Conservation (phyloP, 53 echinoderm and acorn worm species). For the Actinopyga echinites region DNA sequence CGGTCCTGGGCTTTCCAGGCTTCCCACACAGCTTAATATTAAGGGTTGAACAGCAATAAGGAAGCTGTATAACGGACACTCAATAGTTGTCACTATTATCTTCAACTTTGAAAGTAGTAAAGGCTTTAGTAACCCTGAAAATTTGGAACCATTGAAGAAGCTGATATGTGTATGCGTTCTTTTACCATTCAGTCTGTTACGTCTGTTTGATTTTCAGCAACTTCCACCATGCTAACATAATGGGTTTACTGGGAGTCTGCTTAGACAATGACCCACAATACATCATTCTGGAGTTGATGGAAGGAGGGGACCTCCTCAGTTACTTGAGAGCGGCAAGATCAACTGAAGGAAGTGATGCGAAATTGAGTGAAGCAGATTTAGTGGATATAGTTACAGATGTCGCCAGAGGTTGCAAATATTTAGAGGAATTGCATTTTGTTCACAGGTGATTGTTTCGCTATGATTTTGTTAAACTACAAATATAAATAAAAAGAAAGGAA, state of each 20-base stretch:
- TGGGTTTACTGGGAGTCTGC: constrained; percentile 86
- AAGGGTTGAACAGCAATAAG: too few species aligned
- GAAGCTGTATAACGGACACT: too few species aligned
- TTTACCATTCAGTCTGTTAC: background rate
- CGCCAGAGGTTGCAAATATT: constrained; percentile 84
- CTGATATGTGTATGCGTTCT: background rate
- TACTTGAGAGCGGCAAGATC: constrained; percentile 77
- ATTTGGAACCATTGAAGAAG: too few species aligned
- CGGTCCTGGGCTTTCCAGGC: too few species aligned
- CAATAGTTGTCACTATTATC: too few species aligned
- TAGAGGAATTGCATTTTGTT: constrained; percentile 91
- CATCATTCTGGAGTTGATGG: constrained; percentile 97
- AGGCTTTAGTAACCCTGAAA: too few species aligned
- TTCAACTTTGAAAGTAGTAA: too few species aligned
- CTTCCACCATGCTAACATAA: constrained; percentile 91
- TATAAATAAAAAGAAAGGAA: too few species aligned
- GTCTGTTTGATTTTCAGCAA: constrained; percentile 66
- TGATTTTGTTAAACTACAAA: too few species aligned
- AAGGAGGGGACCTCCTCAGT: constrained; percentile 90
- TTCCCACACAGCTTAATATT: too few species aligned
- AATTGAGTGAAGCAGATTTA: constrained; percentile 65
- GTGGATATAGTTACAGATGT: constrained; percentile 88
- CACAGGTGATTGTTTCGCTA: constrained; percentile 68
- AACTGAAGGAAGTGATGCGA: constrained; percentile 53
- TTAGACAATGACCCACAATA: constrained; percentile 97